A percentile compares a stretch with the other conserved stretches of the same genome.
Conservation (phyloP, 2,888 invertebrate genomes). For the Lottia gigantea region DNA sequence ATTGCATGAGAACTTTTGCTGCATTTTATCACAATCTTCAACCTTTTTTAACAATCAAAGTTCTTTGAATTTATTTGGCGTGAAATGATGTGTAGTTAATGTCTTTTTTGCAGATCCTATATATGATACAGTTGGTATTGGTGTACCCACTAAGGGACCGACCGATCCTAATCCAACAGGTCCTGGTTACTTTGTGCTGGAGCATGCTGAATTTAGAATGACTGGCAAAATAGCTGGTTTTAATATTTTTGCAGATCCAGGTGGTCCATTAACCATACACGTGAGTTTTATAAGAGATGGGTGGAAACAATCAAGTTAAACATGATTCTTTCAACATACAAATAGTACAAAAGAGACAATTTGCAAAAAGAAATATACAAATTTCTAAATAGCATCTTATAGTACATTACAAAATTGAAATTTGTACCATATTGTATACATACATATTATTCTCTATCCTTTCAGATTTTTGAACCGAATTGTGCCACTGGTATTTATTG, state of each 20-base stretch:
- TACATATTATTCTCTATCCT: background rate
- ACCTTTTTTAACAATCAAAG: too few species aligned
- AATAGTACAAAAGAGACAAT: too few species aligned
- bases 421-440: background rate
- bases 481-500: constrained; percentile 37
- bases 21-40: too few species aligned
- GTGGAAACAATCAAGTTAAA: too few species aligned
- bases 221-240: constrained; percentile 40
- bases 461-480: constrained; percentile 33
- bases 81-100: too few species aligned
- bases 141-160: constrained; percentile 20
- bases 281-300: constrained; percentile 39
- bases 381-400: too few species aligned
- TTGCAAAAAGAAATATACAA: too few species aligned
- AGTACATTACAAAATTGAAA: too few species aligned
- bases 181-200: constrained; percentile 26
- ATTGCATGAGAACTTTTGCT: too few species aligned
- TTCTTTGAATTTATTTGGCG: too few species aligned
- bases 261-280: constrained; percentile 37
- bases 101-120: constrained; percentile 31
- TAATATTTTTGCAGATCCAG: constrained; percentile 39
- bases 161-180: background rate
- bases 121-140: constrained; percentile 30
- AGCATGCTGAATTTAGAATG: constrained; percentile 31
- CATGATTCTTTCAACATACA: too few species aligned